phyloP scores from a whole-genome alignment of 2,113 vertebrate species.

The Ptychochromis oligacanthus region DNA sequence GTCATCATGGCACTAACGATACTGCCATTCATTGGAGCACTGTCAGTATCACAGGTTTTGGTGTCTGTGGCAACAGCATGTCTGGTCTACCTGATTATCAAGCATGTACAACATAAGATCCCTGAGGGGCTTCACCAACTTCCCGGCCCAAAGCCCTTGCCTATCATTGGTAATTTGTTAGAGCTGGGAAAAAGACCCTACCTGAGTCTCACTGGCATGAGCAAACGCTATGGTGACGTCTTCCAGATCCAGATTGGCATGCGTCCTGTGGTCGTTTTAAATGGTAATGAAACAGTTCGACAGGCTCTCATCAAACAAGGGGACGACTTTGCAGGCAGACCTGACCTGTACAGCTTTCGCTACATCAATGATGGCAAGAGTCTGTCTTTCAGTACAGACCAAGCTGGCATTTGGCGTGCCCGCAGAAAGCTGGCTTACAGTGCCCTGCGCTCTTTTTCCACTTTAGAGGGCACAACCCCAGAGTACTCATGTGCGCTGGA shows the following conservation, averaged over 20 bases:
- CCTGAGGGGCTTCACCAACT: constrained; percentile 84
- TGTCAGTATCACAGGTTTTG: constrained; percentile 82
- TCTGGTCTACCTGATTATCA: constrained; percentile 79
- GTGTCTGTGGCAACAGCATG: constrained; percentile 75
- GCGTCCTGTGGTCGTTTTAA: constrained; percentile 89
- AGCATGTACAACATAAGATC: constrained; percentile 52
- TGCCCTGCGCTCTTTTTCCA: constrained; percentile 82
- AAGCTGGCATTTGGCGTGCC: constrained; percentile 77
- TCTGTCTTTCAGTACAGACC: constrained; percentile 81
- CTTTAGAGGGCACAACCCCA: constrained; percentile 47
- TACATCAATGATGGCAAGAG: constrained; percentile 79
- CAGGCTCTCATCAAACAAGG: constrained; percentile 90
- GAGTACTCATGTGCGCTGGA: constrained; percentile 79
- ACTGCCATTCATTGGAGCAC: constrained; percentile 68
- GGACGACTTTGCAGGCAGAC: constrained; percentile 89
- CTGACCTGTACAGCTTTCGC: constrained; percentile 80
- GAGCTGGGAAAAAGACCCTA: constrained; percentile 83
- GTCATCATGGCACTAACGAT: constrained; percentile 75
- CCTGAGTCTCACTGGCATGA: constrained; percentile 83
- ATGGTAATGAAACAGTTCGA: constrained; percentile 80
- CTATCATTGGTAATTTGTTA: constrained; percentile 86
- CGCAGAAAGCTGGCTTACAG: constrained; percentile 82
- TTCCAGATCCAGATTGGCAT: constrained; percentile 87
- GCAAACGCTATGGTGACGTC: constrained; percentile 84
- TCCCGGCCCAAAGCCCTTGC: constrained; percentile 85